Base-by-base conservation (phyloP, 2,888 invertebrate species). In the Acleris sparsana region DNA sequence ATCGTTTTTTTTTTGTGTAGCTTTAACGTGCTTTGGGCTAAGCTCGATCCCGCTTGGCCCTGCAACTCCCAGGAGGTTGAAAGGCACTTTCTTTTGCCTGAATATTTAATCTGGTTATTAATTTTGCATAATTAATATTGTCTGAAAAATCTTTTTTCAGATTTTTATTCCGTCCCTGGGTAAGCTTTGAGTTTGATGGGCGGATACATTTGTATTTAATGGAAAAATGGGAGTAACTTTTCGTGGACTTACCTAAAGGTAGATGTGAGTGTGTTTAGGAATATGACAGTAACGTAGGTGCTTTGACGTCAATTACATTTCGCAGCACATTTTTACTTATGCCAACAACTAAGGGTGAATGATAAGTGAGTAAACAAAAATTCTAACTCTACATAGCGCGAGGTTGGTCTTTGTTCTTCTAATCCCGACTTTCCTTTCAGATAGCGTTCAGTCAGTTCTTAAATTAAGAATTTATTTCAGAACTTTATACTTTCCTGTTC, bases 391-490 rank as follows among this genome's bases (percentile, higher is more conserved):
- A 75, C 80, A 79, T 80, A 67, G 78, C 80, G 78, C 80, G 79
- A 79, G 81, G 79, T 78, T 75, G 75, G 78, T 85, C 87, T 86
- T 88, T 88, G 87, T 89, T 86, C 85, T 85, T 86, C 87, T 88
- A 87, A 89, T 85, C 84, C 87, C 80, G 84, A 85, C 85, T 87
- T 87, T 85, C 83, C 87, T 86, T 88, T 86, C 85, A 87, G 86
- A 87, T 87, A 85, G 86, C 86, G 83, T 87, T 88, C 87, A 88
- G 84, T 88, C 88, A 86, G 85, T 85, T 87, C 86, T 89, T 87
- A 89, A 89, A 89, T 89, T 88, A 89, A 87, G 88, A 89, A 89
- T 88, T 89, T 89, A 90, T 89, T 89, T 88, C 87, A 80, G 79
- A 89, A 89, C 89, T 89, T 88, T 85, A 87, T 89, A 89, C 88